Evolutionary conservation across 2,113 vertebrate genomes (phyloP).

Genomic region (Nettapus auritus): DNA sequence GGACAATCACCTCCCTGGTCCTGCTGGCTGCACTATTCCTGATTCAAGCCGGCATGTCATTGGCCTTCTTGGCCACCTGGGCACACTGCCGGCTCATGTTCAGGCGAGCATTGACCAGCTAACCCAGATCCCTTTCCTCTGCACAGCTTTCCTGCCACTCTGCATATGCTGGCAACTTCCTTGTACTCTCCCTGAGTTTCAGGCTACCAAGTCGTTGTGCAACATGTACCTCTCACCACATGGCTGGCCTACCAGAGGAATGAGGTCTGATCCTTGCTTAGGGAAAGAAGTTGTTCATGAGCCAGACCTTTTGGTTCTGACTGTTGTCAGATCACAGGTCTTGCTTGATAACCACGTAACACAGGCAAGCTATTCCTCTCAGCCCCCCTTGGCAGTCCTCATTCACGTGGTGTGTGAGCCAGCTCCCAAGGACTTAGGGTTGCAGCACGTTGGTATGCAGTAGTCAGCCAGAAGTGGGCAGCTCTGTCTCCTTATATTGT

Average conservation of each 20-base stretch:
- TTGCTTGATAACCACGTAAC: neutral
- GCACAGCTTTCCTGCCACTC: too few species aligned
- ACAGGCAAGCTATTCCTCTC: neutral
- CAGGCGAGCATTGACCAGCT: too few species aligned
- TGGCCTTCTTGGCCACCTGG: too few species aligned
- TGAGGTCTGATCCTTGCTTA: neutral
- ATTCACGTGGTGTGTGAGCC: neutral
- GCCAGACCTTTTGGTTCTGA: neutral
- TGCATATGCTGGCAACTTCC: too few species aligned
- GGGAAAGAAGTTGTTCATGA: neutral
- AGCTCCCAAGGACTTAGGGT: neutral
- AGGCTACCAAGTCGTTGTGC: neutral
- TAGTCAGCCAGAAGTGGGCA: neutral
- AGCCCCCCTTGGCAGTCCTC: neutral
- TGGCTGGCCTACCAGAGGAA: neutral
- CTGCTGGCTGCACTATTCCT: too few species aligned
- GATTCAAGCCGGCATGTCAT: too few species aligned
- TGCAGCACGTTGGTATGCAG: neutral
- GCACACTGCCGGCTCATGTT: too few species aligned
- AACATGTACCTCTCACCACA: neutral
- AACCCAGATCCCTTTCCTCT: too few species aligned
- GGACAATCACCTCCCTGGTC: too few species aligned
- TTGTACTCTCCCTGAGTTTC: neutral
- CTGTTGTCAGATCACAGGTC: neutral
- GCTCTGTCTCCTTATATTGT: neutral